phyloP scores from a whole-genome alignment of 1,140 invertebrate species.

The Papilio polytes region DNA sequence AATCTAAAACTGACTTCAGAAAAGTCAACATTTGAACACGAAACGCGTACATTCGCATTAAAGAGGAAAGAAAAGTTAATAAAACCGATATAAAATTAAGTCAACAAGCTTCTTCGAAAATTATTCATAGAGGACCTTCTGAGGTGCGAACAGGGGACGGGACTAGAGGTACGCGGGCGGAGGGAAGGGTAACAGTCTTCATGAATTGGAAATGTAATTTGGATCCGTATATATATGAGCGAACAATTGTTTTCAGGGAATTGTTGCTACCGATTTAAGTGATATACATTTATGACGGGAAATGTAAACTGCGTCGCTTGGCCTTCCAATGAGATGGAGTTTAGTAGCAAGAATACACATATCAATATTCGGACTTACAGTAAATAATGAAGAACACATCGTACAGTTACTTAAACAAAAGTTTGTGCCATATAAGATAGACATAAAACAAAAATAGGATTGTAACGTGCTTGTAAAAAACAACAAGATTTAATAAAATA shows the following conservation, averaged over 20 bases:
- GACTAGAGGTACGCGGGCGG: conserved; percentile 41
- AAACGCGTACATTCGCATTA: conserved; percentile 31
- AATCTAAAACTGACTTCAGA: conserved; percentile 25
- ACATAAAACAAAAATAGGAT: not conserved
- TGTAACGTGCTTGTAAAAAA: conserved; percentile 5
- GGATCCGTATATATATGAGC: conserved; percentile 52
- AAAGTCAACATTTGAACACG: conserved; percentile 34
- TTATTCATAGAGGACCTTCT: conserved; percentile 69
- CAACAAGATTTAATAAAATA: not conserved
- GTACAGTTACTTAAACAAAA: too few relatives aligned
- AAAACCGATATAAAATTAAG: conserved; percentile 68
- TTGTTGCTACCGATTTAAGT: conserved; percentile 52
- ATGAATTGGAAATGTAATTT: conserved; percentile 74
- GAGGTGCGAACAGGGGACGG: conserved; percentile 54
- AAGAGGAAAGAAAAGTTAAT: conserved; percentile 45
- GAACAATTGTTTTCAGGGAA: conserved; percentile 60
- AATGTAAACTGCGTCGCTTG: conserved; percentile 8
- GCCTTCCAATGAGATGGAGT: conserved; percentile 22
- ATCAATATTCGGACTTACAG: too few relatives aligned
- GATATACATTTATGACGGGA: conserved; percentile 45
- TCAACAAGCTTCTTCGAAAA: conserved; percentile 64
- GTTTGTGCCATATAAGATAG: too few relatives aligned
- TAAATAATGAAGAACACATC: too few relatives aligned
- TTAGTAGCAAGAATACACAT: not conserved
- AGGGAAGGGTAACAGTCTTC: conserved; percentile 59